phyloP scores from a whole-genome alignment of 2,797 vertebrate genomes.

The Pantherophis vulpinus region DNA sequence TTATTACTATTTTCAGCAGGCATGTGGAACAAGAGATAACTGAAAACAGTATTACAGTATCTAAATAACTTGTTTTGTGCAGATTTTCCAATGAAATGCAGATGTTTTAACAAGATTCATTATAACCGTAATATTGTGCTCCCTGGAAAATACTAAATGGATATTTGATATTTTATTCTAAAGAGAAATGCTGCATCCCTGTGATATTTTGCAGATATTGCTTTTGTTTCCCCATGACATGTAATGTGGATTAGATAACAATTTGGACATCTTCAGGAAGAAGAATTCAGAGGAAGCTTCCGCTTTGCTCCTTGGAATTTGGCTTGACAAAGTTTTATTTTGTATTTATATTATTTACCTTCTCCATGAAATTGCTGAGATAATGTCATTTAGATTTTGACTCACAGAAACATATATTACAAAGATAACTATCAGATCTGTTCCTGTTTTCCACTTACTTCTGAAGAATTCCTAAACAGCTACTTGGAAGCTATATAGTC shows the following conservation, averaged over 20 bases:
- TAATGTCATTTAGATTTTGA: background rate
- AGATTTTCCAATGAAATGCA: conserved; percentile 53
- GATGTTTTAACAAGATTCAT: conserved; percentile 42
- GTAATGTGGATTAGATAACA: background rate
- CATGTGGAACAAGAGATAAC: conserved; percentile 44
- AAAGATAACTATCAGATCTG: background rate
- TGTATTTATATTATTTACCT: background rate
- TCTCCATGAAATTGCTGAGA: background rate
- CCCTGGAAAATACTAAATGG: conserved; percentile 39
- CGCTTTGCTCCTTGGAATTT: background rate
- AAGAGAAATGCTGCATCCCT: background rate
- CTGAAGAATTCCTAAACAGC: background rate
- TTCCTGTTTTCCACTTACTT: background rate
- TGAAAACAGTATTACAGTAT: conserved; percentile 57
- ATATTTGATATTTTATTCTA: conserved; percentile 20
- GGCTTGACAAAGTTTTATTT: background rate
- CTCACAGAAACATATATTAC: background rate
- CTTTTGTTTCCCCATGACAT: background rate
- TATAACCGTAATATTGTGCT: conserved; percentile 55
- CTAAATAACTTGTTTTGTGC: conserved; percentile 63
- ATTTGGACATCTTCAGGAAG: background rate
- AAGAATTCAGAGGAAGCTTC: background rate
- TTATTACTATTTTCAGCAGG: conserved; percentile 38
- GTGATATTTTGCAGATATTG: background rate
- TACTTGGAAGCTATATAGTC: background rate